Conservation (phyloP, 2,113 vertebrate species). For the Microtus oregoni region DNA sequence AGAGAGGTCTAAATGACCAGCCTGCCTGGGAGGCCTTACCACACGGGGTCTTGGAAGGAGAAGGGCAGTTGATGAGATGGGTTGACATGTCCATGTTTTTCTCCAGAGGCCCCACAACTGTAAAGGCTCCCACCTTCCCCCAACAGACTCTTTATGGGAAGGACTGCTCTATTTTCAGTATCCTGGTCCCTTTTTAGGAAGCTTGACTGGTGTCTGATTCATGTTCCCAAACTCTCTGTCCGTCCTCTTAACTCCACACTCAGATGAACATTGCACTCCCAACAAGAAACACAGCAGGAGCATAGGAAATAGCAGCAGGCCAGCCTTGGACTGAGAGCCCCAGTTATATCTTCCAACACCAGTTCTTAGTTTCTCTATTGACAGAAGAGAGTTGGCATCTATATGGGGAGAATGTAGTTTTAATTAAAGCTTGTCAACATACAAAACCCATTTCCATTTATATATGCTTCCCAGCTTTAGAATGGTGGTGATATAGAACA, state of each 20-base stretch:
- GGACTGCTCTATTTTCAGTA: not conserved
- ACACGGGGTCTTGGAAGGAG: not conserved
- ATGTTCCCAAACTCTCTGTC: not conserved
- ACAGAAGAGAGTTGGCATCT: conserved; percentile 3
- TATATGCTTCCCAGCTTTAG: not conserved
- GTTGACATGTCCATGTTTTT: not conserved
- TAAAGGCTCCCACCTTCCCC: no score
- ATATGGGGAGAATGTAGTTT: not conserved
- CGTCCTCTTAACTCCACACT: not conserved
- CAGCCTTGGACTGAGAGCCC: not conserved
- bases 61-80: not conserved
- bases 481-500: no score
- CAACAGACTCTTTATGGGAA: not conserved
- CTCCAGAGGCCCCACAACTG: not conserved
- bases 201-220: not conserved
- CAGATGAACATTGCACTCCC: not conserved
- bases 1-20: not conserved
- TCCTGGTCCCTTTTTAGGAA: not conserved
- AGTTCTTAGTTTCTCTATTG: conserved; percentile 10
- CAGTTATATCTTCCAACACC: not conserved
- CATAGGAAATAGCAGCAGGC: not conserved
- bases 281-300: not conserved
- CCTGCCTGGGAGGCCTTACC: not conserved
- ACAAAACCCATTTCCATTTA: conserved; percentile 35
- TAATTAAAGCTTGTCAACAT: conserved; percentile 49